Evolutionary conservation across 2,113 vertebrate genomes (phyloP).

Genomic region (Paramisgurnus dabryanus): DNA sequence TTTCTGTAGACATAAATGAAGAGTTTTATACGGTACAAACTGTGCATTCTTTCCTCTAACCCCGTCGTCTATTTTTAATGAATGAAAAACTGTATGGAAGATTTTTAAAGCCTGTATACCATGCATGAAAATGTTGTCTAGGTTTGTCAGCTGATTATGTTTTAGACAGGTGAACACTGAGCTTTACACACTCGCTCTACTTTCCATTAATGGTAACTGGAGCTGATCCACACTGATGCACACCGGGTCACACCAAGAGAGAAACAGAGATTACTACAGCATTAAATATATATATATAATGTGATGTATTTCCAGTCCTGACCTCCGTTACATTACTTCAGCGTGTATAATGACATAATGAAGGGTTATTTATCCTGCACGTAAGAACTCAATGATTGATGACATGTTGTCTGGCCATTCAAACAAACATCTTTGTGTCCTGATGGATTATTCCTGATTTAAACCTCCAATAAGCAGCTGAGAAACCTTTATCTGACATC

Average conservation of each 20-base stretch:
- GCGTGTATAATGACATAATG: too few species aligned
- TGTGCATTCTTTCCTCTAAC: too few species aligned
- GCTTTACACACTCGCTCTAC: constrained; percentile 38
- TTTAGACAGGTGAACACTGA: not conserved
- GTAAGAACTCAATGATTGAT: not conserved
- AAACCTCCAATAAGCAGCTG: not conserved
- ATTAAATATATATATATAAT: constrained; percentile 2
- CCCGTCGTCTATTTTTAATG: too few species aligned
- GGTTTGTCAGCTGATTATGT: not conserved
- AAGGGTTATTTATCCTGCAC: not conserved
- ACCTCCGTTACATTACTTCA: not conserved
- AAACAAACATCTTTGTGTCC: not conserved
- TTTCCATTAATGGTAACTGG: constrained; percentile 60
- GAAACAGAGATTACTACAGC: constrained; percentile 24
- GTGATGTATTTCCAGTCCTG: too few species aligned
- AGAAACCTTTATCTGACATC: constrained; percentile 21
- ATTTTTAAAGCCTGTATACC: too few species aligned
- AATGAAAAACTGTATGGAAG: too few species aligned
- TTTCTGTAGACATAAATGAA: too few species aligned
- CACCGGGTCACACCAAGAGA: constrained; percentile 45
- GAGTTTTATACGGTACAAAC: too few species aligned
- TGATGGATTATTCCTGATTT: constrained; percentile 10
- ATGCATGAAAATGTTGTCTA: too few species aligned
- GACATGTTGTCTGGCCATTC: not conserved
- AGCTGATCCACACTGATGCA: constrained; percentile 52